These are phyloP conservation scores for Uromys caudimaculatus DNA, from an alignment of 2,797 vertebrate species.

Conservation along the genomic window DNA sequence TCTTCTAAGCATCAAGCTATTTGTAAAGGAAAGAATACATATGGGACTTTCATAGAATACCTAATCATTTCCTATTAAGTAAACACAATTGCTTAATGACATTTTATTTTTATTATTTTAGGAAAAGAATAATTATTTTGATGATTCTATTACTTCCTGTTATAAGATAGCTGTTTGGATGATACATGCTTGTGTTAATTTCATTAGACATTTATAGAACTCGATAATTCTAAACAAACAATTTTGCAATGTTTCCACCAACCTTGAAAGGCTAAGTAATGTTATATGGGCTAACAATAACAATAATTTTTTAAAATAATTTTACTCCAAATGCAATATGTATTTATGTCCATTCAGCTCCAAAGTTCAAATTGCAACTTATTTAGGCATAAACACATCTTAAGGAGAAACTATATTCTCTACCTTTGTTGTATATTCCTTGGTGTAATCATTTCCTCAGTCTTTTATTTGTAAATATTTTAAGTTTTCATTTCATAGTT, in stretches of 20 bases:
- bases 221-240: neutral
- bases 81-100: neutral
- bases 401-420: neutral
- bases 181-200: neutral
- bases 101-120: neutral
- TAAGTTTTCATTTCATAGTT: neutral
- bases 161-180: neutral
- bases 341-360: neutral
- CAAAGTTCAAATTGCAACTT: neutral
- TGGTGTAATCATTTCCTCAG: neutral
- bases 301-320: neutral
- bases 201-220: neutral
- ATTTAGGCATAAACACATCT: neutral
- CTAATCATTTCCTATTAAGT: neutral
- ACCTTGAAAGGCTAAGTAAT: neutral
- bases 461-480: neutral
- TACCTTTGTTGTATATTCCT: neutral
- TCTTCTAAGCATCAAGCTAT: neutral
- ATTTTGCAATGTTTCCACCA: neutral
- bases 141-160: neutral
- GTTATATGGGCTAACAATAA: neutral
- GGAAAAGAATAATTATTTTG: neutral
- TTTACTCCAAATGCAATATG: neutral
- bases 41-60: neutral
- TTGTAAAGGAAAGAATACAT: too few relatives aligned